A percentile compares a stretch with the other conserved stretches of the same genome.
These are phyloP conservation scores for Alsophila aescularia DNA, from an alignment of 2,888 invertebrate genomes.

Conservation along the genomic window DNA sequence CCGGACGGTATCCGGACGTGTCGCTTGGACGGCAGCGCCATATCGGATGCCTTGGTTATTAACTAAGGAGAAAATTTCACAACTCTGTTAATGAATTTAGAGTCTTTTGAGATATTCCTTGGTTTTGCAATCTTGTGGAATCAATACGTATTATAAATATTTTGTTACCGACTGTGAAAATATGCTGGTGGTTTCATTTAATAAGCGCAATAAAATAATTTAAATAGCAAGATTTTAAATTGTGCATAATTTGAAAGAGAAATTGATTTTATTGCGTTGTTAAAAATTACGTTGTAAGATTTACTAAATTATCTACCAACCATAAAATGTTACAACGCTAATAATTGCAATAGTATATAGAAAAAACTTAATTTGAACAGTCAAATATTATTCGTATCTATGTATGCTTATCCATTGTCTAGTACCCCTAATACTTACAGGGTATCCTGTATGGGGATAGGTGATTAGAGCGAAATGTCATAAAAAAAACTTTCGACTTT, in stretches of 20 bases:
- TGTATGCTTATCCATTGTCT: too few relatives aligned
- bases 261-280: too few relatives aligned
- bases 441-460: too few relatives aligned
- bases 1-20: conserved; percentile 1
- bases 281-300: too few relatives aligned
- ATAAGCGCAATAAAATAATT: not conserved
- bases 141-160: conserved; percentile 14
- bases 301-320: too few relatives aligned
- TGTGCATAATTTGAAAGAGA: not conserved
- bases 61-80: conserved; percentile 6
- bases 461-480: too few relatives aligned
- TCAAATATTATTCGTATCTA: too few relatives aligned
- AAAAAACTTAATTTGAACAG: too few relatives aligned
- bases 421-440: too few relatives aligned
- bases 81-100: conserved; percentile 4
- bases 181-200: conserved; percentile 1
- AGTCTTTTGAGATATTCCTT: conserved; percentile 2
- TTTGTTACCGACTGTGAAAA: not conserved
- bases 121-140: conserved; percentile 22
- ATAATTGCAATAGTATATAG: too few relatives aligned
- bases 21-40: not conserved
- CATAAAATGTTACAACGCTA: too few relatives aligned
- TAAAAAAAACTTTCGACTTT: not conserved
- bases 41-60: conserved; percentile 20
- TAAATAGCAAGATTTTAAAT: too few relatives aligned